Conservation (phyloP, 2,888 invertebrate genomes). For the Boloria selene region DNA sequence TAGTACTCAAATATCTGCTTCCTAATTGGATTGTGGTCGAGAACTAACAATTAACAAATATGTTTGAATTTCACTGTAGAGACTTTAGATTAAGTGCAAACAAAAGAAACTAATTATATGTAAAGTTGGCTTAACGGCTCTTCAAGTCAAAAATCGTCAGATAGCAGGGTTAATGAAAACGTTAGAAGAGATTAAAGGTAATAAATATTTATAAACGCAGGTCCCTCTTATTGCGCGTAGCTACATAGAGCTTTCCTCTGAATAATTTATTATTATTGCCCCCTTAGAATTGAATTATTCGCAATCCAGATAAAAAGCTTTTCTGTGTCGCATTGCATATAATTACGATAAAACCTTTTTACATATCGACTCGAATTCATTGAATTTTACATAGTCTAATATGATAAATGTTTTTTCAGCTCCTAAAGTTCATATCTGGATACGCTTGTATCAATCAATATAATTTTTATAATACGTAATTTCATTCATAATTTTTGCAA, state of each 20-base stretch:
- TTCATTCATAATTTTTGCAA: no score
- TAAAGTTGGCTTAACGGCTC: background rate
- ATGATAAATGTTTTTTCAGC: background rate
- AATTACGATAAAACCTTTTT: conserved; percentile 48
- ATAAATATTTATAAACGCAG: conserved; percentile 19
- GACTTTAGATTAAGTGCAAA: no score
- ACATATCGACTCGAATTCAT: conserved; percentile 22
- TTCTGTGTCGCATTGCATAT: conserved; percentile 62
- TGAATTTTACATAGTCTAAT: conserved; percentile 28
- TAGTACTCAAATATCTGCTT: no score
- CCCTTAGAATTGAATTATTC: conserved; percentile 50
- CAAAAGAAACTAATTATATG: background rate
- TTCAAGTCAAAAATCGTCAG: background rate
- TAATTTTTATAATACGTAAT: background rate
- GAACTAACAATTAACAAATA: no score
- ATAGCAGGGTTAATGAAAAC: conserved; percentile 6
- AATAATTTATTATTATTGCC: conserved; percentile 60
- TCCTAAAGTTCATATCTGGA: background rate
- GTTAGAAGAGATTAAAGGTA: conserved; percentile 10
- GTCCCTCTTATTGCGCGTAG: conserved; percentile 16
- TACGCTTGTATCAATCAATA: background rate
- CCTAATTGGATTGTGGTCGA: no score
- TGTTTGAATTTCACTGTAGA: no score
- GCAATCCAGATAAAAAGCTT: conserved; percentile 62
- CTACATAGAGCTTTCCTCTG: conserved; percentile 40